Base-by-base conservation (phyloP, 2,797 vertebrate species). In the Acipenser ruthenus region DNA sequence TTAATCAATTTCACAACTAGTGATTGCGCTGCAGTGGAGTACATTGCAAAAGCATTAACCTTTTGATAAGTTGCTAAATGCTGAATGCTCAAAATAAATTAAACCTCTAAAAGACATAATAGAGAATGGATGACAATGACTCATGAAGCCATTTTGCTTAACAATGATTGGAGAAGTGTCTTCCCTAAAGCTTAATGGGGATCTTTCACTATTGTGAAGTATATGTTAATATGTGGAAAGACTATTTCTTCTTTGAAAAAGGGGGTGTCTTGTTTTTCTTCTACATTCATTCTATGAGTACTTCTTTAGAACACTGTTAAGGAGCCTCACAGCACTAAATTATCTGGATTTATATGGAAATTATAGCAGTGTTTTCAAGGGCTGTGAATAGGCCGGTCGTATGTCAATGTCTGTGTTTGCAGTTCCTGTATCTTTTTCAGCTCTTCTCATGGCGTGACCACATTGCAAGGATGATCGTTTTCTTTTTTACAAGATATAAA, bases 311-410 rank as follows among this genome's bases (percentile, higher is more conserved):
- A 67, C 75, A 72, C 73, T 67, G 66, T 50, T 49, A 68, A 65
- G 69, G 71, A 74, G 70, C 70, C 73, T 69, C n/a, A 50, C 55
- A 23, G 72, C 69, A 76, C 75, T 85, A 86, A 85, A 87, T 88
- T 68, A 82, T 78, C 78, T 72, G 81, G 82, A 85, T 88, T 86
- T 82, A 84, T 74, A 84, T 85, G 78, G 82, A 84, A 83, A 86
- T 79, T 76, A 82, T 81, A 74, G 79, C 79, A 76, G 74, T 85
- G 84, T 84, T 82, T 83, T 80, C 72, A 77, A 65, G 68, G 62
- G 65, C 67, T 62, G 59, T 85, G 79, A 85, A 87, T 78, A 66
- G 77, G 73, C 75, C 67, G 67, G 69, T 69, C 60, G 65, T 82
- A 80, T 80, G 80, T 87, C 80, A 79, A 9, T 70, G 64, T 71